Percentiles rank a stretch among this genome's conserved stretches.
phyloP scores from a whole-genome alignment of 64 coral and sea anemone species.

The Anthopleura sola region DNA sequence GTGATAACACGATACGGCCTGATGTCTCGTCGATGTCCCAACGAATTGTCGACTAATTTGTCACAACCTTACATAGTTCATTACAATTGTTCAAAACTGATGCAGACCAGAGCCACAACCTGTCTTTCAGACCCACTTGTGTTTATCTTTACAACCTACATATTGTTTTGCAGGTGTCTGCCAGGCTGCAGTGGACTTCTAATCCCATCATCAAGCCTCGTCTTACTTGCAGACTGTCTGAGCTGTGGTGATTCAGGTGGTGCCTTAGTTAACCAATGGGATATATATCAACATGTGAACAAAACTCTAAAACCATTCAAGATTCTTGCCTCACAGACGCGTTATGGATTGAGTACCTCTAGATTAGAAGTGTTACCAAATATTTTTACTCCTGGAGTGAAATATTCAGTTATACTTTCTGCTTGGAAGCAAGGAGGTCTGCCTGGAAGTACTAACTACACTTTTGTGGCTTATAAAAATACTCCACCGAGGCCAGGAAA shows the following conservation, averaged over 20 bases:
- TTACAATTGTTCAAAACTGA: too few species aligned
- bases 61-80: too few species aligned
- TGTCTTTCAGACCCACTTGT: too few species aligned
- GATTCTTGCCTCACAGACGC: constrained; percentile 10
- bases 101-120: too few species aligned
- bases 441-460: constrained; percentile 8
- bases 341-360: background rate
- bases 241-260: constrained; percentile 9
- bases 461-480: constrained; percentile 35
- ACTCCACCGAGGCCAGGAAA: constrained; percentile 37
- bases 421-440: constrained; percentile 30
- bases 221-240: background rate
- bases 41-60: too few species aligned
- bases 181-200: background rate
- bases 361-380: constrained; percentile 33
- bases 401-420: constrained; percentile 1
- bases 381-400: constrained; percentile 19
- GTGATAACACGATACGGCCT: too few species aligned
- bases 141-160: too few species aligned
- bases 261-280: background rate
- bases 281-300: background rate
- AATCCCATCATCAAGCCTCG: background rate
- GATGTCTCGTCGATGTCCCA: too few species aligned
- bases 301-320: background rate
- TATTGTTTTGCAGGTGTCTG: background rate